Evolutionary conservation across 2,113 vertebrate genomes (phyloP), one percentile per base, ranked within the genome.

Genomic region (Microcebus murinus): DNA sequence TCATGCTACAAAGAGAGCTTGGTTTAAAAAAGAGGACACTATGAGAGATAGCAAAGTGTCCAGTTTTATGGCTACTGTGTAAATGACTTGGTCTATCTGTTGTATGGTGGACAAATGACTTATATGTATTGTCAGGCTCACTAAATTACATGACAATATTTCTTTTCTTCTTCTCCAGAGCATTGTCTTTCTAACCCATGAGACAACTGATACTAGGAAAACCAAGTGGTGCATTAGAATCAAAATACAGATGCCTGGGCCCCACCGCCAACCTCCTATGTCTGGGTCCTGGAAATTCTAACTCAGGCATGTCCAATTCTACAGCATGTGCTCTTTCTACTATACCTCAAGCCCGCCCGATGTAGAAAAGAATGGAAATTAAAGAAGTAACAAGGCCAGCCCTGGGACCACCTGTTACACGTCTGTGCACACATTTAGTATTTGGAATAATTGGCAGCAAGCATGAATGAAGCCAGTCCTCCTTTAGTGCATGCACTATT

Each of bases 401-500:
- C 87, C 48, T 11, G 81, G 7, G 77, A 45, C 48, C 73, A 21
- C 31, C 94, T 61, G 74, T 13, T 31, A 15, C 76, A n/a, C 15
- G 2, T 23, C 63, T 21, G 95, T 82, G 95, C 48, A 3, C 63
- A 27, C 70, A 94, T 88, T 97, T 94, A 98, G 98, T 96, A 90
- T 2, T 81, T 0, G 81, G 97, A 74, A 96, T 94, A 94, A 81
- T 65, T 59, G 21, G 93, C 87, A 90, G 95, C 84, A 84, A 98
- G 97, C 98, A 93, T 1, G 87, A 82, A 63, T 39, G 76, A 79
- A 91, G 98, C 97, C 98, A 86, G 93, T 70, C 59, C 15, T 90
- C 77, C 50, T 20, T 61, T 42, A 88, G 90, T 73, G 79, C 98
- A 99, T 99, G 99, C 99, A 96, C 70, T 87, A 90, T 99, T 98